Percentiles rank a stretch among this genome's conserved stretches.
Evolutionary conservation across 2,888 invertebrate species (phyloP).

Genomic region (Zaprionus obscuricornis): DNA sequence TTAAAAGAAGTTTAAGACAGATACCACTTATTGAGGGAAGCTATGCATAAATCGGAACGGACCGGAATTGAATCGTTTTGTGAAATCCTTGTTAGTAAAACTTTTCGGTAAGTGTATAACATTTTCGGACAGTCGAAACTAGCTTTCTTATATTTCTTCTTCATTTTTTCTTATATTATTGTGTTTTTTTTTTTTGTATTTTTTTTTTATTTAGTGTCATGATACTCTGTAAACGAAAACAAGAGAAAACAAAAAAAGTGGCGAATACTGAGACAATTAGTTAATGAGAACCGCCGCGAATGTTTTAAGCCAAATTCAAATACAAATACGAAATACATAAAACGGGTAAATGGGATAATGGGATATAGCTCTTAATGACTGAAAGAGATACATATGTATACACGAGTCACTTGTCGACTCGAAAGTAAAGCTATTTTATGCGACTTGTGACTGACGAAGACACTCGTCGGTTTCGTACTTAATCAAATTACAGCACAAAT

Average conservation of each 20-base stretch:
- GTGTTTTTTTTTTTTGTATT: constrained; percentile 7
- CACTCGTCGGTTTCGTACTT: constrained; percentile 39
- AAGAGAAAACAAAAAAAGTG: constrained; percentile 1
- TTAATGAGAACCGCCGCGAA: constrained; percentile 61
- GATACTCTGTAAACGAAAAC: not conserved
- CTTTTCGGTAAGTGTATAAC: no score
- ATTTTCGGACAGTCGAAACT: no score
- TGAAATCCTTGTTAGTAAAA: no score
- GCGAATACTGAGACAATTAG: constrained; percentile 51
- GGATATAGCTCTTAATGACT: constrained; percentile 13
- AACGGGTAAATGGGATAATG: constrained; percentile 13
- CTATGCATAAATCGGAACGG: no score
- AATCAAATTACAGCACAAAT: constrained; percentile 75
- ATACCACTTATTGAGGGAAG: no score
- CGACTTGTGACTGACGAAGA: constrained; percentile 27
- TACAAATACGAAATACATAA: constrained; percentile 25
- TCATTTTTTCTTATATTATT: not conserved
- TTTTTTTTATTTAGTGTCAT: constrained; percentile 2
- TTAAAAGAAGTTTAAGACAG: no score
- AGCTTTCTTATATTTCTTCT: not conserved
- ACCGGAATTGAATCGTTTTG: no score
- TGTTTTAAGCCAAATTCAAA: constrained; percentile 49
- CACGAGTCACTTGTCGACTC: not conserved
- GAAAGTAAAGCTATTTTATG: constrained; percentile 24
- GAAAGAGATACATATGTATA: constrained; percentile 2